Evolutionary conservation across 2,888 invertebrate genomes (phyloP).

Genomic region (Thera obeliscata): DNA sequence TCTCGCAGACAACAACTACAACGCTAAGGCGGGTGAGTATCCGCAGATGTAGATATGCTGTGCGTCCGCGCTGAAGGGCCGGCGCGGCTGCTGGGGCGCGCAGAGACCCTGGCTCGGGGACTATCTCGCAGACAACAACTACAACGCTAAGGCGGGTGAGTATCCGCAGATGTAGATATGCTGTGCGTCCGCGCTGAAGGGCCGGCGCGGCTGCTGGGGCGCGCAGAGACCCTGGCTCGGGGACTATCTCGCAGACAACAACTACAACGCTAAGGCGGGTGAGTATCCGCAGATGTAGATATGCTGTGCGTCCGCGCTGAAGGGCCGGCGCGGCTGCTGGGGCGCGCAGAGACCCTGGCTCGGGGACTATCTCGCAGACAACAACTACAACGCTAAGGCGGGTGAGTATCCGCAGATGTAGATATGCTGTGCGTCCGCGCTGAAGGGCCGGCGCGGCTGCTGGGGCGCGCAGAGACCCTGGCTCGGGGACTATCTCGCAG

Average conservation of each 20-base stretch:
- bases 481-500: no score
- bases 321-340: no score
- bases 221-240: slow-evolving; percentile 67
- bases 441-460: no score
- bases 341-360: no score
- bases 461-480: no score
- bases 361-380: no score
- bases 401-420: no score
- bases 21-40: slow-evolving; percentile 60
- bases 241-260: slow-evolving; percentile 69
- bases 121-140: slow-evolving; percentile 66
- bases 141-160: slow-evolving; percentile 67
- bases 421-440: no score
- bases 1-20: slow-evolving; percentile 64
- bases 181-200: slow-evolving; percentile 52
- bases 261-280: slow-evolving; percentile 68
- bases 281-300: slow-evolving; percentile 23
- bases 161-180: slow-evolving; percentile 67
- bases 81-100: slow-evolving; percentile 71
- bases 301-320: no score
- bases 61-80: slow-evolving; percentile 54
- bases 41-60: slow-evolving; percentile 67
- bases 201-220: slow-evolving; percentile 69
- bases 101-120: slow-evolving; percentile 69
- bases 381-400: no score